Evolutionary conservation across 2,113 vertebrate genomes (phyloP).

Genomic region (Scomber scombrus): DNA sequence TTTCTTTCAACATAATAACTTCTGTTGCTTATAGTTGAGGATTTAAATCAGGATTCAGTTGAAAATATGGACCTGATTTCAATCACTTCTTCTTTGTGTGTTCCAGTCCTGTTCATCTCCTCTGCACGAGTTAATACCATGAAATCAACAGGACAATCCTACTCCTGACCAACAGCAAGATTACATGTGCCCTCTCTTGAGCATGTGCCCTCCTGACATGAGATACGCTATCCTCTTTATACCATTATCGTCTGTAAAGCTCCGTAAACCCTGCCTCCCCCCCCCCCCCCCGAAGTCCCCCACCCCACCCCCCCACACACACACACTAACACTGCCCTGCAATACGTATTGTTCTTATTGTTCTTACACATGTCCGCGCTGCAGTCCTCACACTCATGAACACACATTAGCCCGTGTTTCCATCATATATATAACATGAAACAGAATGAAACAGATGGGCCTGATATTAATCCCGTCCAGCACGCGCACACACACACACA

Average conservation of each 20-base stretch:
- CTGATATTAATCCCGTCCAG: conserved; percentile 50
- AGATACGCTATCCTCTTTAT: conserved; percentile 34
- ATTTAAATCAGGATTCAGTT: no score
- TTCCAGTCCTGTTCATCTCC: not conserved
- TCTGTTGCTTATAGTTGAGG: no score
- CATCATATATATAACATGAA: conserved; percentile 27
- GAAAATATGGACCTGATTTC: not conserved
- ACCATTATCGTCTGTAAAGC: conserved; percentile 23
- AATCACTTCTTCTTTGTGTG: not conserved
- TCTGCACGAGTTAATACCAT: conserved; percentile 37
- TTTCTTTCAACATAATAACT: no score
- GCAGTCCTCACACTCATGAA: not conserved
- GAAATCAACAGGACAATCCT: conserved; percentile 31
- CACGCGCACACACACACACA: not conserved
- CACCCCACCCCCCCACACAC: not conserved
- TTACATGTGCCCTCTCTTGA: conserved; percentile 35
- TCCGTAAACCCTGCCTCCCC: not conserved
- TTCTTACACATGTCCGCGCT: no score
- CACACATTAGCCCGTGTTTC: conserved; percentile 10
- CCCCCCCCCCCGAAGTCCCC: not conserved
- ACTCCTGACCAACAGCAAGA: conserved; percentile 25
- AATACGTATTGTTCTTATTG: not conserved
- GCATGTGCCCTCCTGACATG: conserved; percentile 44
- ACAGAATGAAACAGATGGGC: conserved; percentile 43
- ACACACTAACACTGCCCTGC: not conserved